phyloP scores from a whole-genome alignment of 2,113 vertebrate species.

The Poeciliopsis occidentalis region DNA sequence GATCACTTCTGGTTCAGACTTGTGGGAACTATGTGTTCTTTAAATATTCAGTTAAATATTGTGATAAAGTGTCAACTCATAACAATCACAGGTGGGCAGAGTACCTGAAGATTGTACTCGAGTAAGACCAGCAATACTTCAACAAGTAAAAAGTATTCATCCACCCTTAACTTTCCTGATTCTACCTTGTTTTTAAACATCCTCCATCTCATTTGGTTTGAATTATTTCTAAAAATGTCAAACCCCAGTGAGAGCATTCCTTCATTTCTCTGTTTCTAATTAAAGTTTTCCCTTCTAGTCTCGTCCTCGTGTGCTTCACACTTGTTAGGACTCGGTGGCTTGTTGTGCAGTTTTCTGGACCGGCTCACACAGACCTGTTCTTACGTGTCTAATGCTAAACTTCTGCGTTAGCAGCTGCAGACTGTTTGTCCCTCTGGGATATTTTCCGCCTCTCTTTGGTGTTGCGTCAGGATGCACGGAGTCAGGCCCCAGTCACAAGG shows the following conservation, averaged over 20 bases:
- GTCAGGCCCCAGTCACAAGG: slow-evolving; percentile 57
- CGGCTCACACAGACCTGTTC: not conserved
- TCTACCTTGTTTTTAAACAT: not conserved
- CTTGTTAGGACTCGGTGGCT: not conserved
- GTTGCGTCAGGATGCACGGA: not conserved
- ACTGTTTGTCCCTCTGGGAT: not conserved
- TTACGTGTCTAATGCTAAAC: not conserved
- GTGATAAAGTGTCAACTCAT: not conserved
- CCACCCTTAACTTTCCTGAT: not conserved
- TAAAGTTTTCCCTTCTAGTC: not conserved
- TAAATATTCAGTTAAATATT: not conserved
- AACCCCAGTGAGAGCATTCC: not conserved
- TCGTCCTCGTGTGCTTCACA: not conserved
- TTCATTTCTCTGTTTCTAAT: not conserved
- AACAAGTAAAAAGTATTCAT: too few relatives aligned
- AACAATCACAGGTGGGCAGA: too few relatives aligned
- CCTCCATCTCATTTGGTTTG: not conserved
- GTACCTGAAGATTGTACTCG: too few relatives aligned
- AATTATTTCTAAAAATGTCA: not conserved
- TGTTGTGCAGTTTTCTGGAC: not conserved
- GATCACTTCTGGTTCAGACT: too few relatives aligned
- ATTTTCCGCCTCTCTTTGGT: slow-evolving; percentile 1
- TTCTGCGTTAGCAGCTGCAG: not conserved
- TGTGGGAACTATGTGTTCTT: too few relatives aligned
- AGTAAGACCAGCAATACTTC: too few relatives aligned